phyloP scores from a whole-genome alignment of 2,113 vertebrate species.

The Meleagris gallopavo region DNA sequence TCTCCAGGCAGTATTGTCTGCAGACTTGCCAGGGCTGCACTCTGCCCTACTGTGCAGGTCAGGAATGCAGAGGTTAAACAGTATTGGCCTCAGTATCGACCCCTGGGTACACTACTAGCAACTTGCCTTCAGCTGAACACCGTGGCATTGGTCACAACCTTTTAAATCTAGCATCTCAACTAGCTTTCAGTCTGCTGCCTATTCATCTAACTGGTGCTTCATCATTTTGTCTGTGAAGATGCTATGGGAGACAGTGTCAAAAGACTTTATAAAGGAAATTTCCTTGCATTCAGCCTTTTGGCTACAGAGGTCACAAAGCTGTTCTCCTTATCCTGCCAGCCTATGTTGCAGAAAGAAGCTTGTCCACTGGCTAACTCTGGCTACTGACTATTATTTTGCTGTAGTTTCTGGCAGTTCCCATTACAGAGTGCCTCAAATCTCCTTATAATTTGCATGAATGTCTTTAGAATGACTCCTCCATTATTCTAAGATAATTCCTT shows the following conservation, averaged over 20 bases:
- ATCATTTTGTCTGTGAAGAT: background rate
- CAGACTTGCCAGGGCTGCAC: background rate
- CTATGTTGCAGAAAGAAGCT: background rate
- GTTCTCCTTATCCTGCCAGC: background rate
- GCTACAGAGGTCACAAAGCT: background rate
- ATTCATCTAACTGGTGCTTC: background rate
- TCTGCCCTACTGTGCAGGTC: background rate
- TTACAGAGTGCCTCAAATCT: background rate
- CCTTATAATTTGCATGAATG: background rate
- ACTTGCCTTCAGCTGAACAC: background rate
- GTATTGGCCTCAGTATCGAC: rapidly evolving
- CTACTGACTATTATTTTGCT: background rate
- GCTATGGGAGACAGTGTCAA: background rate
- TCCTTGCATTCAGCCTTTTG: background rate
- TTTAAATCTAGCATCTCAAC: background rate
- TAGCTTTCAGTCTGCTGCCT: background rate
- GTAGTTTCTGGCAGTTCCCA: background rate
- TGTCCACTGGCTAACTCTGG: background rate
- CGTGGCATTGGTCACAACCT: background rate
- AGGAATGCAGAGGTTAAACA: background rate
- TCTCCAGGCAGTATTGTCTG: too few species aligned
- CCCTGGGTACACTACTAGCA: background rate
- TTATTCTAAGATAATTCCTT: background rate
- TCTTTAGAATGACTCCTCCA: rapidly evolving
- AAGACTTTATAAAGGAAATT: background rate